phyloP scores from a whole-genome alignment of 2,113 vertebrate genomes.

The Phalacrocorax pelagicus region DNA sequence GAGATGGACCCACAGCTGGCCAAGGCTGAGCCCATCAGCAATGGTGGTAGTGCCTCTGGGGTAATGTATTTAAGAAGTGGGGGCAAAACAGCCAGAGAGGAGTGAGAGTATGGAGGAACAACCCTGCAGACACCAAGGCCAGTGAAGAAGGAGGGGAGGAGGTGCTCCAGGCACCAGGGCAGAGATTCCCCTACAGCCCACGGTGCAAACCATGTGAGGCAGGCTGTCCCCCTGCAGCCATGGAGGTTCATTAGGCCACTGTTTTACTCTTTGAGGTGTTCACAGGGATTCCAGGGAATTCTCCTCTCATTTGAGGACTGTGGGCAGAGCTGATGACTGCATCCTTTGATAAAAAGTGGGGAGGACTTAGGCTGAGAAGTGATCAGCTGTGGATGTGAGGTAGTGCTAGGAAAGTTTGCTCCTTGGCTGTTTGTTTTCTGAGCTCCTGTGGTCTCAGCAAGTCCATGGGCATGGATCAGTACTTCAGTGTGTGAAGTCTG shows the following conservation, averaged over 20 bases:
- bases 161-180: too few relatives aligned
- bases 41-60: too few relatives aligned
- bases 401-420: background rate
- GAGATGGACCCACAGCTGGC: too few relatives aligned
- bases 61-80: too few relatives aligned
- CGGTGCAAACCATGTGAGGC: too few relatives aligned
- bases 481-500: accelerated
- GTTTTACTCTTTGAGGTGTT: background rate
- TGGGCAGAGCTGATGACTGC: background rate
- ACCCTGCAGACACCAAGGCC: too few relatives aligned
- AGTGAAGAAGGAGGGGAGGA: too few relatives aligned
- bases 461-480: accelerated
- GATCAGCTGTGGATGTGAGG: background rate
- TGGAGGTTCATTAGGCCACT: accelerated
- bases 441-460: background rate
- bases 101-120: too few relatives aligned
- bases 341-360: background rate
- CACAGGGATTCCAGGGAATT: background rate
- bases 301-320: background rate
- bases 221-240: too few relatives aligned
- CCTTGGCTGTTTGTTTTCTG: background rate
- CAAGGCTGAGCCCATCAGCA: too few relatives aligned
- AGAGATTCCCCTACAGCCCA: too few relatives aligned
- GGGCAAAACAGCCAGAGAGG: too few relatives aligned
- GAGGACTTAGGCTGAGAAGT: background rate